Evolutionary conservation across 2,797 vertebrate species (phyloP), one percentile per base, ranked within the genome.

Genomic region (Caiman crocodilus): DNA sequence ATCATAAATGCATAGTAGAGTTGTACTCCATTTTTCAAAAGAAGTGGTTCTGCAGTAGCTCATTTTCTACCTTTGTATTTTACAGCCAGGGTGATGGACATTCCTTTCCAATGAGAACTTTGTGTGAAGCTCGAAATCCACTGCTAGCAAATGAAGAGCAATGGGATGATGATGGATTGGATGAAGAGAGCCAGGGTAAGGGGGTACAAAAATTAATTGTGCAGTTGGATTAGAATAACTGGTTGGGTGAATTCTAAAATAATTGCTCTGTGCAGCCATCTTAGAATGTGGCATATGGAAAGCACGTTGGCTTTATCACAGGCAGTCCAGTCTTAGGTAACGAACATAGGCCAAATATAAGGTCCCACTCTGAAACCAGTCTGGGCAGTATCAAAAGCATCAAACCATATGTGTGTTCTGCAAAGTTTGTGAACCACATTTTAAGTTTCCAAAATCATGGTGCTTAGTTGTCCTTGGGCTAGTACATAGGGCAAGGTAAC

Each of bases 21-120:
- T 21, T 15, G 58, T 9, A 28, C 13, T 82, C 67, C 16, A 20
- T 58, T 2, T 20, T 84, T 92, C 28, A 5, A 60, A 90, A 83
- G 59, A 74, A 4, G 42, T 18, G 15, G 59, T 28, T 86, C 61
- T 63, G 12, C n/a, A 87, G 59, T 10, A 65, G 61, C 57, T 93
- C 76, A 88, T 35, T 76, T 50, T 79, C 7, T 95, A 61, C 58
- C 60, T 94, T 81, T 61, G 20, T 32, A 61, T 95, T 50, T 2
- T 50, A 20, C 96, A 99, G 99, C 97, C 98, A 98, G 95, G 99
- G 99, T 0, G 99, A 99, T 76, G 99, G 99, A 65, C 99, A 99
- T 84, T 99, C 98, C 60, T 99, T 99, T 96, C 98, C 99, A 12
- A 97, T 99, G 97, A 98, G 98, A 96, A 97, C 97, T 79, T 94